Conservation (phyloP, 2,113 vertebrate genomes). For the Anas platyrhynchos region DNA sequence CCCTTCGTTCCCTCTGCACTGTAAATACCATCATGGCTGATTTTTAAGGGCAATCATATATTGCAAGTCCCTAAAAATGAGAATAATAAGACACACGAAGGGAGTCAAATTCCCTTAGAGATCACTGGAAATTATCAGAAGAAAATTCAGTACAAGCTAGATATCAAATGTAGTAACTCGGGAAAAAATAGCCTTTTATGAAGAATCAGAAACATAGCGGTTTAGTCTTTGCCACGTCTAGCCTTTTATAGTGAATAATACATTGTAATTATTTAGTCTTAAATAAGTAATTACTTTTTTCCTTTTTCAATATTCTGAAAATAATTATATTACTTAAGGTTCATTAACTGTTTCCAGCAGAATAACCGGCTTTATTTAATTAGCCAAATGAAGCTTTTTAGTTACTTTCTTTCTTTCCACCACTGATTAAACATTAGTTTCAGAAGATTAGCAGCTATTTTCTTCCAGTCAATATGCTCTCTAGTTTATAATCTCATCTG, state of each 20-base stretch:
- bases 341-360: slow-evolving; percentile 72
- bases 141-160: neutral
- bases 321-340: slow-evolving; percentile 67
- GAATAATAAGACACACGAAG: slow-evolving; percentile 9
- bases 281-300: slow-evolving; percentile 69
- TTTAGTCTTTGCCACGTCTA: slow-evolving; percentile 31
- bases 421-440: slow-evolving; percentile 71
- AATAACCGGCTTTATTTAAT: slow-evolving; percentile 71
- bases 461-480: slow-evolving; percentile 41
- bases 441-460: slow-evolving; percentile 59
- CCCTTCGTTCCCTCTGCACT: neutral
- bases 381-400: slow-evolving; percentile 63
- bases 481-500: slow-evolving; percentile 8
- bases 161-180: slow-evolving; percentile 16
- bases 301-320: slow-evolving; percentile 69
- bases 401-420: slow-evolving; percentile 61
- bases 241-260: slow-evolving; percentile 49
- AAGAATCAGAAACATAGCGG: neutral
- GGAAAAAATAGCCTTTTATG: slow-evolving; percentile 7
- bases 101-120: slow-evolving; percentile 45
- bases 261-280: slow-evolving; percentile 67
- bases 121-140: slow-evolving; percentile 31
- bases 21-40: neutral
- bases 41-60: slow-evolving; percentile 39
- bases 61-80: slow-evolving; percentile 14